Evolutionary conservation across 1,140 invertebrate species (phyloP), one percentile per base, ranked within the genome.

Genomic region (Sinella curviseta): DNA sequence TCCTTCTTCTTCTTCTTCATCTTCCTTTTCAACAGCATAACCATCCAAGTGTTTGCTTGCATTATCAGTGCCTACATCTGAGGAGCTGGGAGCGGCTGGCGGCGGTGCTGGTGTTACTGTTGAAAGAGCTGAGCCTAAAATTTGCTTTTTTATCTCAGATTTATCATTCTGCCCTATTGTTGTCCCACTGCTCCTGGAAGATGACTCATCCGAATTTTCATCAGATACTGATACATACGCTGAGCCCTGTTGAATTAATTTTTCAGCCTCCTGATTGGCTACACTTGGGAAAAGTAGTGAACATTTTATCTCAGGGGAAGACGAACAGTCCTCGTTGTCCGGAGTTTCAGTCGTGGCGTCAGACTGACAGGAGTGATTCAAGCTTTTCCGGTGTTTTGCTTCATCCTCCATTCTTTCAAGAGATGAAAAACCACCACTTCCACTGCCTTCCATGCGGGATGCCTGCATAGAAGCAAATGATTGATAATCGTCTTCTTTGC

Each of bases 191-290:
- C 78, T 80, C 26, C 78, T 82, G 4, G 82, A 79, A 14, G 82
- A 79, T 26, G 80, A 81, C 60, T 81, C 82, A 65, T 83, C 82
- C 0, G 82, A 83, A 77, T 80, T 83, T 77, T 83, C 82, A 77
- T 83, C 82, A 3, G 77, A 78, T 54, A 75, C 82, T 0, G 77
- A 78, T 34, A 75, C 48, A 77, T 26, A 24, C 20, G 60, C 36
- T 77, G 74, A 39, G 17, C 36, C 48, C 24, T 65, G 57, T 24
- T 70, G 65, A 33, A n/a, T 31, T 12, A 70, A 14, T 70, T 70
- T 70, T 30, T 70, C 65, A 8, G 28, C 31, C 31, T 70, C 65
- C n/a, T 70, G 26, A 70, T 33, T 33, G 12, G 28, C 26, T 33
- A 12, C 65, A 33, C 28, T 14, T 4, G 26, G 65, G 31, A 30